phyloP scores from a whole-genome alignment of 2,888 invertebrate species.

The Acleris holmiana region DNA sequence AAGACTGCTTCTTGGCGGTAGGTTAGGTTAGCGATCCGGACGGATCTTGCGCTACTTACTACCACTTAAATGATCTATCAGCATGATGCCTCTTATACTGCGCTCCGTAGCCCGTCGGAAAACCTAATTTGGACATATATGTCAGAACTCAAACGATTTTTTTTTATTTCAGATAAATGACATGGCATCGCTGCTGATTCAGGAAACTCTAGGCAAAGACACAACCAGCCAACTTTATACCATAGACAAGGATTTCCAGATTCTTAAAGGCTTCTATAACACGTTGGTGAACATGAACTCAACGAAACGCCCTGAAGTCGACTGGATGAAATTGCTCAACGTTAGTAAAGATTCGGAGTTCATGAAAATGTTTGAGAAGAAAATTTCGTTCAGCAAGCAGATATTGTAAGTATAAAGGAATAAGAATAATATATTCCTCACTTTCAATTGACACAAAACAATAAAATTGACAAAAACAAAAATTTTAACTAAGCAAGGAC shows the following conservation, averaged over 20 bases:
- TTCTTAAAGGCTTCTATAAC: constrained; percentile 62
- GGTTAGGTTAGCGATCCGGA: too few species aligned
- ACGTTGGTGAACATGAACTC: constrained; percentile 51
- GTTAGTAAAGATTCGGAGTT: constrained; percentile 57
- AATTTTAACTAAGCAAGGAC: too few species aligned
- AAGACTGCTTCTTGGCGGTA: too few species aligned
- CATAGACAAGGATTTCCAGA: constrained; percentile 64
- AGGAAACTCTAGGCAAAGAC: constrained; percentile 76
- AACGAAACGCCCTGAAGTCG: constrained; percentile 43
- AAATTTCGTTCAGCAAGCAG: constrained; percentile 62
- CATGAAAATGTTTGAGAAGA: constrained; percentile 55
- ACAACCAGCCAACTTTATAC: constrained; percentile 64
- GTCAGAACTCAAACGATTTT: neutral
- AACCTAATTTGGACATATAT: too few species aligned
- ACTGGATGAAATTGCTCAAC: constrained; percentile 62
- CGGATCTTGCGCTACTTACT: too few species aligned
- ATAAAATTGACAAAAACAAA: too few species aligned
- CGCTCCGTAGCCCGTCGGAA: too few species aligned
- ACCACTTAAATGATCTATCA: too few species aligned
- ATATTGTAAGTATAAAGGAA: constrained; percentile 75
- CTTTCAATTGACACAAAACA: too few species aligned
- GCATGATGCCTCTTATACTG: too few species aligned
- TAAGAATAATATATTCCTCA: too few species aligned
- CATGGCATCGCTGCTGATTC: constrained; percentile 73
- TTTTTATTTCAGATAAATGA: constrained; percentile 66